Conservation (phyloP, 2,888 invertebrate genomes). For the Lordiphosa andalusiaca region DNA sequence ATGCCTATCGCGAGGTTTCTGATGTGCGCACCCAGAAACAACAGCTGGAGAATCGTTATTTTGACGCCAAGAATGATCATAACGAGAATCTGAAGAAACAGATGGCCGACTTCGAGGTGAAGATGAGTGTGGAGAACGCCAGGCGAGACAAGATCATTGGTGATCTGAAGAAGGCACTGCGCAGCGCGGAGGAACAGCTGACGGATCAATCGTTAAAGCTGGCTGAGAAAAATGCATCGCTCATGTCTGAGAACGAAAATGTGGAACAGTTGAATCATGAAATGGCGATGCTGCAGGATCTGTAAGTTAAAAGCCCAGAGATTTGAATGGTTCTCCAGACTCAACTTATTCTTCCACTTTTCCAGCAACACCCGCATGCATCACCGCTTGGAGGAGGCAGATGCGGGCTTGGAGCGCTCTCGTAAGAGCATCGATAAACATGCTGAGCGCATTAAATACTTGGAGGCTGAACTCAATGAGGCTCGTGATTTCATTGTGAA, state of each 20-base stretch:
- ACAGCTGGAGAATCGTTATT: conserved; percentile 23
- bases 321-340: no score
- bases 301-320: no score
- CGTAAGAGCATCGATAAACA: not conserved
- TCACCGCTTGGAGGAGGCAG: conserved; percentile 10
- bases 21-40: conserved; percentile 7
- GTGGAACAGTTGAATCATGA: not conserved
- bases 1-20: conserved; percentile 1
- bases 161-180: conserved; percentile 15
- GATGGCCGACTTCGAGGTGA: conserved; percentile 20
- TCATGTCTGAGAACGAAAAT: not conserved
- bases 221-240: conserved; percentile 7
- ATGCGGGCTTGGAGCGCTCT: not conserved
- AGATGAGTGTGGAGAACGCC: conserved; percentile 17
- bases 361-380: conserved; percentile 9
- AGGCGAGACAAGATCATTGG: conserved; percentile 14
- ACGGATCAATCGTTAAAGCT: conserved; percentile 8
- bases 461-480: conserved; percentile 12
- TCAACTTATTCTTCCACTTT: not conserved
- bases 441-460: not conserved
- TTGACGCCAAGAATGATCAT: conserved; percentile 30
- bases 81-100: conserved; percentile 10
- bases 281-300: no score
- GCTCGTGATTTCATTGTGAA: conserved; percentile 6
- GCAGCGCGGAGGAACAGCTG: not conserved